Evolutionary conservation across 1,140 invertebrate genomes (phyloP).

Genomic region (Drosophila obscura): DNA sequence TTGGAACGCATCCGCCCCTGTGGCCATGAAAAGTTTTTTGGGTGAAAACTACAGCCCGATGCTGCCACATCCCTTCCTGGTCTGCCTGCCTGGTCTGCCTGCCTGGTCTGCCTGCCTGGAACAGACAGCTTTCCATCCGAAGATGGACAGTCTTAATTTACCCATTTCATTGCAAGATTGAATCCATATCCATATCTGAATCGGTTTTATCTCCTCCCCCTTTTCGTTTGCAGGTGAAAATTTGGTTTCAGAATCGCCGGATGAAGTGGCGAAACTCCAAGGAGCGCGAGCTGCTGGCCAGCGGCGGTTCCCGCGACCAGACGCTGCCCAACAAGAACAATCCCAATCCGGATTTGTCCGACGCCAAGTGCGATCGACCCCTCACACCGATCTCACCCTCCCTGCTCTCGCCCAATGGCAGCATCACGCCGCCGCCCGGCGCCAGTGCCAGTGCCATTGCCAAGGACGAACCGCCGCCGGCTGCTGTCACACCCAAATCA

Average conservation of each 20-base stretch:
- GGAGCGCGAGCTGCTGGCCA: conserved; percentile 96
- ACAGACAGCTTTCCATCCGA: conserved; percentile 58
- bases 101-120: conserved; percentile 35
- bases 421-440: conserved; percentile 49
- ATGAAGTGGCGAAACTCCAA: conserved; percentile 99
- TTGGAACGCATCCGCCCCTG: conserved; percentile 29
- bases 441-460: conserved; percentile 13
- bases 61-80: not conserved
- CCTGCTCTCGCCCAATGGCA: conserved; percentile 72
- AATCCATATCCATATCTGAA: not conserved
- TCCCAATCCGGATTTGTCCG: conserved; percentile 97
- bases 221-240: conserved; percentile 92
- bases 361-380: conserved; percentile 91
- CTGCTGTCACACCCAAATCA: conserved; percentile 51
- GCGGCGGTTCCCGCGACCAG: conserved; percentile 96
- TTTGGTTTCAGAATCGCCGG: conserved; percentile 97
- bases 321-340: conserved; percentile 98
- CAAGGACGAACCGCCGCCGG: conserved; percentile 63
- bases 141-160: conserved; percentile 49
- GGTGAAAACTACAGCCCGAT: conserved; percentile 3
- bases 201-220: conserved; percentile 21
- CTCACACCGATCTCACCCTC: conserved; percentile 85
- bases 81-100: conserved; percentile 24
- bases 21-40: conserved; percentile 65
- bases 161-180: conserved; percentile 47